Conservation (phyloP, 1,140 invertebrate species). For the Paraescarpia echinospica region DNA sequence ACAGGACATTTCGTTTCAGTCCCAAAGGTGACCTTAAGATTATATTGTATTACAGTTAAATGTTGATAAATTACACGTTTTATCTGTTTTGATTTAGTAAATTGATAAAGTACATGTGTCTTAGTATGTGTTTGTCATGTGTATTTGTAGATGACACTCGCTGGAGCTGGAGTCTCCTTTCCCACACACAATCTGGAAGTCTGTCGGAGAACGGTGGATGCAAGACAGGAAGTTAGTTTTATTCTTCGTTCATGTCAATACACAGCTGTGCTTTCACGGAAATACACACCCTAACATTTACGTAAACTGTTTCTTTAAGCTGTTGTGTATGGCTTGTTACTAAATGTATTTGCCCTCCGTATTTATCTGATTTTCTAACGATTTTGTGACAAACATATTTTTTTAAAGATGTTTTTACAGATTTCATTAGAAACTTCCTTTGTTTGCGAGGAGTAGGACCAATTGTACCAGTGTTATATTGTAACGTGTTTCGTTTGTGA, state of each 20-base stretch:
- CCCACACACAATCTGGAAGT: constrained; percentile 69
- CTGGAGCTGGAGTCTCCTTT: constrained; percentile 70
- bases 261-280: no score
- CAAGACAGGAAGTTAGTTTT: neutral
- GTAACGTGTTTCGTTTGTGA: neutral
- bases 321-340: neutral
- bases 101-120: neutral
- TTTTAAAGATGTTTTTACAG: no score
- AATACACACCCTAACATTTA: neutral
- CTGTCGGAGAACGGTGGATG: neutral
- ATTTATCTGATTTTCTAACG: neutral
- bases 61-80: no score
- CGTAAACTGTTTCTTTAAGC: neutral
- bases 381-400: neutral
- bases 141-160: constrained; percentile 63
- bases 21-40: no score
- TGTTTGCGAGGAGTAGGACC: no score
- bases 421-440: no score
- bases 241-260: no score
- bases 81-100: no score
- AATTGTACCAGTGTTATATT: no score
- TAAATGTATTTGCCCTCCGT: neutral
- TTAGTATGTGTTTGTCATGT: constrained; percentile 14
- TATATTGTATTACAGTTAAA: no score
- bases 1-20: no score